phyloP scores from a whole-genome alignment of 1,140 invertebrate species.

The Diploscapter pachys region DNA sequence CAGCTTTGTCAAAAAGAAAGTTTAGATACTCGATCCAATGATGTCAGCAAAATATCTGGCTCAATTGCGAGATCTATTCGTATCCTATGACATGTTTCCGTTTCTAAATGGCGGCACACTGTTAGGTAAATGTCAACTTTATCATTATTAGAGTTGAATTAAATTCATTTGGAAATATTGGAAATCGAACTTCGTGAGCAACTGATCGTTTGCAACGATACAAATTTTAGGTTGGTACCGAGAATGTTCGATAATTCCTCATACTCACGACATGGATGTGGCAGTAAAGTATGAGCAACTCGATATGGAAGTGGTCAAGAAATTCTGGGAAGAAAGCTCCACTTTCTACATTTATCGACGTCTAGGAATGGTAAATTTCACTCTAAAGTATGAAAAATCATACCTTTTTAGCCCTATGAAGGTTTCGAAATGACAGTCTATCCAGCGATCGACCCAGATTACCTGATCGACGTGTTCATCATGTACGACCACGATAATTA shows the following conservation, averaged over 20 bases:
- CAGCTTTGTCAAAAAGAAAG: neutral
- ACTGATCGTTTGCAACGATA: too few relatives aligned
- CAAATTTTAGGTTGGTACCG: constrained; percentile 34
- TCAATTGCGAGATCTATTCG: constrained; percentile 4
- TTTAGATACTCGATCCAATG: neutral
- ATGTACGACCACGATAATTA: too few relatives aligned
- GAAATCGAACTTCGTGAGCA: neutral
- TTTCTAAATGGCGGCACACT: constrained; percentile 10
- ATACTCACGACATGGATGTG: constrained; percentile 33
- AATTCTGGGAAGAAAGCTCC: constrained; percentile 4
- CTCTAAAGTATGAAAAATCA: neutral
- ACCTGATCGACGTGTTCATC: too few relatives aligned
- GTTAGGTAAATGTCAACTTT: constrained; percentile 6
- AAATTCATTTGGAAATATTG: neutral
- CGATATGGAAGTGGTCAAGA: constrained; percentile 15
- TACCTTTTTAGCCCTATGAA: neutral
- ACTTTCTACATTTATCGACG: constrained; percentile 3
- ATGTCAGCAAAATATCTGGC: neutral
- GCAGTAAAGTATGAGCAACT: constrained; percentile 30
- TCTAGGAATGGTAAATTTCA: constrained; percentile 11
- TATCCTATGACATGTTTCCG: constrained; percentile 13
- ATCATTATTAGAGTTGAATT: neutral
- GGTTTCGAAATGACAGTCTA: constrained; percentile 10
- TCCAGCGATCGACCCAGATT: neutral
- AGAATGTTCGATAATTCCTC: constrained; percentile 36